Conservation (phyloP, 2,888 invertebrate genomes). For the Hyppa rectilinea region DNA sequence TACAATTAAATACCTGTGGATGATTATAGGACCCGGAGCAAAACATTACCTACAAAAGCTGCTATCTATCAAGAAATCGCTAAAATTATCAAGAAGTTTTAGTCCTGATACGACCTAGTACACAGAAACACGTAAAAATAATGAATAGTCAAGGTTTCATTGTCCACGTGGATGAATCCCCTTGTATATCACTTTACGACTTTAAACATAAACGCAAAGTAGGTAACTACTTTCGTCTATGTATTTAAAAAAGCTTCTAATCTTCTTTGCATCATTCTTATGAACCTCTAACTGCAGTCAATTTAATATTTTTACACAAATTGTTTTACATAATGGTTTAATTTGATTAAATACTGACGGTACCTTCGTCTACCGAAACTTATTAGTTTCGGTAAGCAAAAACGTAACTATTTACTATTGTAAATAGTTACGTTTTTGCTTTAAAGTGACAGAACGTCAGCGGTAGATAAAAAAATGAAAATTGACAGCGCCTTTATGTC, state of each 20-base stretch:
- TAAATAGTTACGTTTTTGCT: too few species aligned
- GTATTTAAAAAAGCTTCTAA: not conserved
- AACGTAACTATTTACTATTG: too few species aligned
- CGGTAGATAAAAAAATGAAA: not conserved
- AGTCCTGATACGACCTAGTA: too few species aligned
- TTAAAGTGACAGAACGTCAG: not conserved
- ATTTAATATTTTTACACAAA: slow-evolving; percentile 8
- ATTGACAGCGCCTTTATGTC: not conserved
- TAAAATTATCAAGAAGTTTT: too few species aligned
- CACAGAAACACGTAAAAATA: not conserved
- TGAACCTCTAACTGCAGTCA: not conserved
- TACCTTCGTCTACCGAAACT: not conserved
- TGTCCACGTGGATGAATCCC: slow-evolving; percentile 10
- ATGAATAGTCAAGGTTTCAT: slow-evolving; percentile 4
- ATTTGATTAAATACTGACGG: not conserved
- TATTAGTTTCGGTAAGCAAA: too few species aligned
- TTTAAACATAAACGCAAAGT: slow-evolving; percentile 1
- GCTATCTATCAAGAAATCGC: too few species aligned
- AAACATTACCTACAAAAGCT: slow-evolving; percentile 2
- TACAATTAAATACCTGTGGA: not conserved
- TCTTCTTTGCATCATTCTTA: slow-evolving; percentile 13
- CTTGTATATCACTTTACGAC: slow-evolving; percentile 11
- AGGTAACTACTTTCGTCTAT: slow-evolving; percentile 21
- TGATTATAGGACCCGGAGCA: slow-evolving; percentile 4
- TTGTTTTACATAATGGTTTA: not conserved